These are phyloP conservation scores for Balaeniceps rex DNA, from an alignment of 2,113 vertebrate genomes.

Conservation along the genomic window DNA sequence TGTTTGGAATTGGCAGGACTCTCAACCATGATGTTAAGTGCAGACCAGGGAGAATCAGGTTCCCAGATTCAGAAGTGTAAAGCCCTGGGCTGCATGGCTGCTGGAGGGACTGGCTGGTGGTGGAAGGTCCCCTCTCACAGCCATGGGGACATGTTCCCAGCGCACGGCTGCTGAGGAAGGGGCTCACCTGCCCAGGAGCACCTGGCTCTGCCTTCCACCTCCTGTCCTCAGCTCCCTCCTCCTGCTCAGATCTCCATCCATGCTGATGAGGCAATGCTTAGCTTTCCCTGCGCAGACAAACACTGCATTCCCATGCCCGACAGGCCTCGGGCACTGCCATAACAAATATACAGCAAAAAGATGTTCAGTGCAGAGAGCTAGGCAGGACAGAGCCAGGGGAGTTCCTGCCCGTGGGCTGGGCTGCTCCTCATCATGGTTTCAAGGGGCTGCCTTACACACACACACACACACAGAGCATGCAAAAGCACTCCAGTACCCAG, in stretches of 20 bases:
- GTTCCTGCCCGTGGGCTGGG: too few species aligned
- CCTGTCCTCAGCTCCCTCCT: background rate
- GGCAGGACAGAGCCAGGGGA: background rate
- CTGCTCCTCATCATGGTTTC: background rate
- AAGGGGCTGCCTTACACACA: background rate
- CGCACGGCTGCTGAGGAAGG: background rate
- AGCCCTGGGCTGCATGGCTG: background rate
- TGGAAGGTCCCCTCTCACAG: background rate
- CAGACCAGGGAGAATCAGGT: background rate
- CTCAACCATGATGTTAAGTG: background rate
- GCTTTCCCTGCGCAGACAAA: background rate
- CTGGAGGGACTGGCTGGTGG: background rate
- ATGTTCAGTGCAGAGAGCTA: background rate
- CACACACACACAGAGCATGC: background rate
- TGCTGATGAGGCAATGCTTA: fast-evolving
- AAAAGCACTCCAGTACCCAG: background rate
- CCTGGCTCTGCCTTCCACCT: background rate
- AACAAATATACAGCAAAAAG: too few species aligned
- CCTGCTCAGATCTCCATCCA: background rate
- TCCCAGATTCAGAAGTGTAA: background rate
- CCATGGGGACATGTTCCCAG: background rate
- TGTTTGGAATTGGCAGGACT: background rate
- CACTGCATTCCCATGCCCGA: fast-evolving
- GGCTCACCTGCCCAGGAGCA: background rate
- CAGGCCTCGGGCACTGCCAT: fast-evolving